Evolutionary conservation across 2,888 invertebrate species (phyloP).

Genomic region (Amphipoea oculea): DNA sequence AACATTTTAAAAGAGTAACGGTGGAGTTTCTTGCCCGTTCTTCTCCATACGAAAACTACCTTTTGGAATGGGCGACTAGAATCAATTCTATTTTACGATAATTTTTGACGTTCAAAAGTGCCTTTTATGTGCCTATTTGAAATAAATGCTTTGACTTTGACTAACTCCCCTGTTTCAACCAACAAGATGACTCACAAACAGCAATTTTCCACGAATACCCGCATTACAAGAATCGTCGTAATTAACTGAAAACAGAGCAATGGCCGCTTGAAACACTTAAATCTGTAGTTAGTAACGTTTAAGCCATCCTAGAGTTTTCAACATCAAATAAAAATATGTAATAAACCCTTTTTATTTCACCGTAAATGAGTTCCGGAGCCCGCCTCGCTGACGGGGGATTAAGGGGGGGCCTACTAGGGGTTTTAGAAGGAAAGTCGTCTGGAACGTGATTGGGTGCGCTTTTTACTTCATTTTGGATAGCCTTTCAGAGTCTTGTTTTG

Average conservation of each 20-base stretch:
- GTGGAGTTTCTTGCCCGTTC: too few relatives aligned
- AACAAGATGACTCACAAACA: not conserved
- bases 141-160: too few relatives aligned
- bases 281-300: slow-evolving; percentile 65
- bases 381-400: slow-evolving; percentile 81
- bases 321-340: slow-evolving; percentile 86
- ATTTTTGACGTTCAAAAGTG: too few relatives aligned
- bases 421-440: slow-evolving; percentile 51
- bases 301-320: slow-evolving; percentile 67
- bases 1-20: too few relatives aligned
- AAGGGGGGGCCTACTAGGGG: slow-evolving; percentile 66
- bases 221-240: slow-evolving; percentile 14
- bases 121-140: too few relatives aligned
- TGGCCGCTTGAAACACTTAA: slow-evolving; percentile 51
- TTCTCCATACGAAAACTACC: too few relatives aligned
- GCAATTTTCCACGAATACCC: slow-evolving; percentile 3
- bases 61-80: too few relatives aligned
- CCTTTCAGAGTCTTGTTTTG: not conserved
- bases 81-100: too few relatives aligned
- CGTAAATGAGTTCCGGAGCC: slow-evolving; percentile 84
- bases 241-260: slow-evolving; percentile 48
- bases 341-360: slow-evolving; percentile 83
- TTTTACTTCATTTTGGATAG: slow-evolving; percentile 1
- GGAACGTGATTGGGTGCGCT: slow-evolving; percentile 32
- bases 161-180: too few relatives aligned